Percentiles rank a stretch among this genome's conserved stretches.
Evolutionary conservation across 92 coral and sea anemone species (phyloP).

Genomic region (Muricea muricata): DNA sequence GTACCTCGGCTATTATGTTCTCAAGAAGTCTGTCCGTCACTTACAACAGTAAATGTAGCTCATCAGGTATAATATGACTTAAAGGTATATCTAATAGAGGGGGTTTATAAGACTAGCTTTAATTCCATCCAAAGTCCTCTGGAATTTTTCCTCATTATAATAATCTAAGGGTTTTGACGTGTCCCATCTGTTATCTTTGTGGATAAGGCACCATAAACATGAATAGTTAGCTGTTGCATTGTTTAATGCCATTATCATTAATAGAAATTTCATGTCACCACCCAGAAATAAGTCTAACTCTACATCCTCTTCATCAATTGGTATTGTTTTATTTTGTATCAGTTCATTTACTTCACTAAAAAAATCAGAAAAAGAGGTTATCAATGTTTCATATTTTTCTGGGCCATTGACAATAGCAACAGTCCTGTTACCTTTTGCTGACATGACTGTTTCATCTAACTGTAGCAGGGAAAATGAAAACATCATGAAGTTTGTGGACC

Average conservation of each 20-base stretch:
- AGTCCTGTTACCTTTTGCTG: not conserved
- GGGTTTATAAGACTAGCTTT: conserved; percentile 39
- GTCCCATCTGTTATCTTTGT: conserved; percentile 58
- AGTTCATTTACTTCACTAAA: conserved; percentile 55
- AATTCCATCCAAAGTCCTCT: conserved; percentile 49
- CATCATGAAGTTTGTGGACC: conserved; percentile 10
- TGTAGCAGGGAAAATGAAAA: not conserved
- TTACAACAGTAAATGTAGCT: conserved; percentile 60
- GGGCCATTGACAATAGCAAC: conserved; percentile 51
- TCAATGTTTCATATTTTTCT: conserved; percentile 56
- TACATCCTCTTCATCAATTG: conserved; percentile 42
- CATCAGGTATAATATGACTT: conserved; percentile 61
- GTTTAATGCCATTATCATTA: conserved; percentile 43
- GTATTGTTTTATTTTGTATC: not conserved
- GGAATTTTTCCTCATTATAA: conserved; percentile 28
- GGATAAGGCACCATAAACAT: conserved; percentile 71
- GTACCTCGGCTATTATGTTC: conserved; percentile 62
- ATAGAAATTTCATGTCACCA: conserved; percentile 63
- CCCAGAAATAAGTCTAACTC: conserved; percentile 61
- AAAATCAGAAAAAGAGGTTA: conserved; percentile 38
- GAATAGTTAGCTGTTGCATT: conserved; percentile 63
- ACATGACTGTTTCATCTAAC: not conserved
- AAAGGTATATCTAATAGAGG: conserved; percentile 64
- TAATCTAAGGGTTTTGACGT: conserved; percentile 36
- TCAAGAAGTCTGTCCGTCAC: conserved; percentile 68